Percentiles rank a stretch among this genome's conserved stretches.
phyloP scores from a whole-genome alignment of 2,888 invertebrate genomes.

The Troglohyphantes excavatus region DNA sequence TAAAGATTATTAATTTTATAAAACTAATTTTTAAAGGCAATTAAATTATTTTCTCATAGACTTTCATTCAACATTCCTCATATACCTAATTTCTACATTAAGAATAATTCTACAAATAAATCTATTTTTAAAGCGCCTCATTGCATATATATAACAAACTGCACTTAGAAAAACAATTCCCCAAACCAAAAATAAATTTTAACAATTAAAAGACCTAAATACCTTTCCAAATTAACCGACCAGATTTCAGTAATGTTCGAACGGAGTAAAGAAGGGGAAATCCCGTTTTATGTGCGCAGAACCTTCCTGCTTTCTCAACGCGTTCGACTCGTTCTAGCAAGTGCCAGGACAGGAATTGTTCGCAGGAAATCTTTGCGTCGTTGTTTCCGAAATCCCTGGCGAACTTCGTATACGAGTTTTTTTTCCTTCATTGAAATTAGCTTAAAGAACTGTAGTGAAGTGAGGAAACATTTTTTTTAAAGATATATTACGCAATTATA shows the following conservation, averaged over 20 bases:
- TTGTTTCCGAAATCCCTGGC: neutral
- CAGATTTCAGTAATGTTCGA: neutral
- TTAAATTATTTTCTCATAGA: too few relatives aligned
- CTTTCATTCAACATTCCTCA: too few relatives aligned
- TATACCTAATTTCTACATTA: too few relatives aligned
- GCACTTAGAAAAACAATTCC: too few relatives aligned
- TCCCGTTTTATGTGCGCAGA: neutral
- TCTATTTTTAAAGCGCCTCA: too few relatives aligned
- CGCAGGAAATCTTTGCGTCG: neutral
- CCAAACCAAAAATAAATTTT: too few relatives aligned
- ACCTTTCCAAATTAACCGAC: neutral
- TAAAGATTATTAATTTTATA: too few relatives aligned
- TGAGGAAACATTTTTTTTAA: neutral
- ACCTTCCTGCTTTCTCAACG: neutral
- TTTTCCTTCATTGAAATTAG: neutral
- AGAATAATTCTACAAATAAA: too few relatives aligned
- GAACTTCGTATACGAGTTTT: neutral
- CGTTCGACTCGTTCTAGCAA: neutral
- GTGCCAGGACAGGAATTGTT: neutral
- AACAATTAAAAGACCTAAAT: neutral
- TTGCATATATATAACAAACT: too few relatives aligned
- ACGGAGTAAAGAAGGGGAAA: neutral
- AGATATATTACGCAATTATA: too few relatives aligned
- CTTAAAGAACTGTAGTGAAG: neutral
- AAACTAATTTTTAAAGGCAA: too few relatives aligned